phyloP scores from a whole-genome alignment of 2,797 vertebrate species.

The Danio aesculapii region DNA sequence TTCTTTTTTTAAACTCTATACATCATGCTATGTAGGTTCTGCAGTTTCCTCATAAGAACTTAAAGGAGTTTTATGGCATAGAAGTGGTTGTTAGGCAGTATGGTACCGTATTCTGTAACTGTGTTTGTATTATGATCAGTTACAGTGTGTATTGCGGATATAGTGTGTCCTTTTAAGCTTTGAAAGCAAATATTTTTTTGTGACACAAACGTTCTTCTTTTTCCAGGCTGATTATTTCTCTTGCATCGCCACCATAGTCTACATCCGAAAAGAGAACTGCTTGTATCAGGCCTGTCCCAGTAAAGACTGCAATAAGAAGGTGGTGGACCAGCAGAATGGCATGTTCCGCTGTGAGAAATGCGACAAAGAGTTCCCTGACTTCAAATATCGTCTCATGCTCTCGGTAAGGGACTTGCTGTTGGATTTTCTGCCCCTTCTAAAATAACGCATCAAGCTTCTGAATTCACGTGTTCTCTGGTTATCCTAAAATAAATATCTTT shows the following conservation, averaged over 20 bases:
- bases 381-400: conserved; percentile 97
- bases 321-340: conserved; percentile 96
- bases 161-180: background rate
- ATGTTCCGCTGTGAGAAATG: conserved; percentile 97
- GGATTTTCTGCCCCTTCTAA: background rate
- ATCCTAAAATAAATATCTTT: background rate
- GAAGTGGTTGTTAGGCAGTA: background rate
- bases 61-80: background rate
- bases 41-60: background rate
- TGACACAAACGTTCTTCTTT: conserved; percentile 37
- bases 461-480: background rate
- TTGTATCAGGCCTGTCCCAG: conserved; percentile 95
- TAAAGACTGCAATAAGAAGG: conserved; percentile 97
- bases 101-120: background rate
- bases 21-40: conserved; percentile 13
- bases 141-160: background rate
- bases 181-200: background rate
- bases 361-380: conserved; percentile 93
- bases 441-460: background rate
- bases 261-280: conserved; percentile 94
- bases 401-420: conserved; percentile 82
- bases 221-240: conserved; percentile 93
- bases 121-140: conserved; percentile 8
- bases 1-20: conserved; percentile 9
- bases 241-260: conserved; percentile 89